A percentile compares a stretch with the other conserved stretches of the same genome.
These are phyloP conservation scores for Campoletis raptor DNA, from an alignment of 2,888 invertebrate genomes.

Conservation along the genomic window DNA sequence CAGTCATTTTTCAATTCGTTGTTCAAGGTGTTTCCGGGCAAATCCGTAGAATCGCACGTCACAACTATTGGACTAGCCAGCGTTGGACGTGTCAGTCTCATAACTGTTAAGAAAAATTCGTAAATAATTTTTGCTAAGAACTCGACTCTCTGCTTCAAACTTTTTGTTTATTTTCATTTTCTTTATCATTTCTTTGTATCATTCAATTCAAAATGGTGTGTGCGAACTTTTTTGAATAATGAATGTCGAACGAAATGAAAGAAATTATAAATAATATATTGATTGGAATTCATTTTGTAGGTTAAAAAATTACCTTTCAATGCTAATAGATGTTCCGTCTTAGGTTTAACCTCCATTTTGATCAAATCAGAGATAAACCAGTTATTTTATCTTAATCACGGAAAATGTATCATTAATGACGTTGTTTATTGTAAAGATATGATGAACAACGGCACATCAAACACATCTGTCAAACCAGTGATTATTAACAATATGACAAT, in stretches of 20 bases:
- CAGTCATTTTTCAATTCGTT: slow-evolving; percentile 93
- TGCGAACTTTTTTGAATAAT: not conserved
- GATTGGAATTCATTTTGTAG: not conserved
- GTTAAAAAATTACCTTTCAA: slow-evolving; percentile 86
- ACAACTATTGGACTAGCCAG: slow-evolving; percentile 93
- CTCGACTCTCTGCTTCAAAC: not conserved
- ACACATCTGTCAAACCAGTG: slow-evolving; percentile 47
- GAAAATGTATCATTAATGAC: not conserved
- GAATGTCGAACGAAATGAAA: no score
- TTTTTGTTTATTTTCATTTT: not conserved
- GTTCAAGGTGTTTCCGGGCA: slow-evolving; percentile 93
- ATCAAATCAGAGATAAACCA: not conserved
- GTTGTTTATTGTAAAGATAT: slow-evolving; percentile 3
- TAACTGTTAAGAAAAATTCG: slow-evolving; percentile 87
- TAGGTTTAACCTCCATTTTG: slow-evolving; percentile 87
- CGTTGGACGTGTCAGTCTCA: slow-evolving; percentile 97
- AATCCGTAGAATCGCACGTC: slow-evolving; percentile 93
- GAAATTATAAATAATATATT: not conserved
- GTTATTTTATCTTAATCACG: not conserved
- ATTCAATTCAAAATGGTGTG: not conserved
- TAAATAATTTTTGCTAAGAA: not conserved
- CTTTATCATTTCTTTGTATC: not conserved
- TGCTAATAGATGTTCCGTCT: slow-evolving; percentile 88
- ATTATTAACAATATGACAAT: not conserved
- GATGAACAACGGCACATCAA: slow-evolving; percentile 1